These are phyloP conservation scores for Palythoa heliodiscus DNA, from an alignment of 92 coral and sea anemone genomes.

Conservation along the genomic window DNA sequence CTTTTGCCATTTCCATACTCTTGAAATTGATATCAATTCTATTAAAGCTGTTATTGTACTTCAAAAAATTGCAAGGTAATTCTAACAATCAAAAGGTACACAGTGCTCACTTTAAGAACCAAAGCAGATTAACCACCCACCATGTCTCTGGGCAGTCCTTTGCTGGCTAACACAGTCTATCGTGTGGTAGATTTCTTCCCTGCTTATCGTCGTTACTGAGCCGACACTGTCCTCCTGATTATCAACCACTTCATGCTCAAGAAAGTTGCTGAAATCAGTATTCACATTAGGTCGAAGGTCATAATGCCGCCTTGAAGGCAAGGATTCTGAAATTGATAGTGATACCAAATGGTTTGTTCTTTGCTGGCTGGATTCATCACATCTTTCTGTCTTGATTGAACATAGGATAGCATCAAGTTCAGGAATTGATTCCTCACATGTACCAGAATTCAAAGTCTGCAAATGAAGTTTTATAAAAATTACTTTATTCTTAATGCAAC, in stretches of 20 bases:
- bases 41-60: too few relatives aligned
- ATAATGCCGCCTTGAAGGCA: conserved; percentile 6
- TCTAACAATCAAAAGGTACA: neutral
- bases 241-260: neutral
- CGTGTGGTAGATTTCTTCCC: neutral
- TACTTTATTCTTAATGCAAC: too few relatives aligned
- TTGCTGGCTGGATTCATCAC: neutral
- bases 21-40: too few relatives aligned
- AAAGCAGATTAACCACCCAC: neutral
- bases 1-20: too few relatives aligned
- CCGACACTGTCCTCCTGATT: neutral
- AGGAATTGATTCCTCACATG: neutral
- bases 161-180: conserved; percentile 1
- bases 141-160: neutral
- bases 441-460: neutral
- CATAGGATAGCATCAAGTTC: neutral
- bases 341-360: neutral
- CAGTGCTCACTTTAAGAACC: neutral
- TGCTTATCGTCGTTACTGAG: neutral
- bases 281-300: conserved; percentile 8
- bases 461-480: too few relatives aligned
- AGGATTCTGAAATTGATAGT: neutral
- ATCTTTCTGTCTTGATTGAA: neutral
- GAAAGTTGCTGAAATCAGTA: neutral
- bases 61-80: neutral